These are phyloP conservation scores for Calonectris borealis DNA, from an alignment of 2,113 vertebrate genomes.

Conservation along the genomic window DNA sequence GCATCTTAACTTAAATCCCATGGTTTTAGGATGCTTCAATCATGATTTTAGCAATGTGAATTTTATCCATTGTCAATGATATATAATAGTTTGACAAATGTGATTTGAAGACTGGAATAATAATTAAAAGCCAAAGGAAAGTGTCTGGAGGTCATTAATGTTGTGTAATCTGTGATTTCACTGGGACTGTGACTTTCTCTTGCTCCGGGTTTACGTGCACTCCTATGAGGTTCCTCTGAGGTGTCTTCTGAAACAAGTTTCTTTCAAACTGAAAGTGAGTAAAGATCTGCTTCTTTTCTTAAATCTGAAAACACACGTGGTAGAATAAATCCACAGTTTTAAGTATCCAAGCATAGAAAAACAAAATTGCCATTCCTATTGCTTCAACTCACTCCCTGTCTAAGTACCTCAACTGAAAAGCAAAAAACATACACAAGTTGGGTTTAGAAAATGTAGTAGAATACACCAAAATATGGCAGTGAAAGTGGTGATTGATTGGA, in stretches of 20 bases:
- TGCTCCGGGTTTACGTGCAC: not conserved
- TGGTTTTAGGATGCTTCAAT: not conserved
- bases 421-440: not conserved
- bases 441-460: not conserved
- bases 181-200: not conserved
- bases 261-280: not conserved
- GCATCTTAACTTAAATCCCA: not conserved
- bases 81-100: not conserved
- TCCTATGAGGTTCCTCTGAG: not conserved
- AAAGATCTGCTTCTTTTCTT: not conserved
- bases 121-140: not conserved
- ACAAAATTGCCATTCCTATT: rapidly evolving
- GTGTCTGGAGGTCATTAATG: not conserved
- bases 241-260: not conserved
- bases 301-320: not conserved
- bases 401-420: not conserved
- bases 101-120: not conserved
- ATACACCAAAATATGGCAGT: not conserved
- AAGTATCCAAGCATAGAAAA: not conserved
- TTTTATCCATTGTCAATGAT: not conserved
- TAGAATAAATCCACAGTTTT: not conserved
- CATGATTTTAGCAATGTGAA: not conserved
- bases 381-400: not conserved
- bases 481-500: not conserved
- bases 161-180: not conserved